Evolutionary conservation across 2,888 invertebrate genomes (phyloP), one percentile per base, ranked within the genome.

Genomic region (Nezara viridula): DNA sequence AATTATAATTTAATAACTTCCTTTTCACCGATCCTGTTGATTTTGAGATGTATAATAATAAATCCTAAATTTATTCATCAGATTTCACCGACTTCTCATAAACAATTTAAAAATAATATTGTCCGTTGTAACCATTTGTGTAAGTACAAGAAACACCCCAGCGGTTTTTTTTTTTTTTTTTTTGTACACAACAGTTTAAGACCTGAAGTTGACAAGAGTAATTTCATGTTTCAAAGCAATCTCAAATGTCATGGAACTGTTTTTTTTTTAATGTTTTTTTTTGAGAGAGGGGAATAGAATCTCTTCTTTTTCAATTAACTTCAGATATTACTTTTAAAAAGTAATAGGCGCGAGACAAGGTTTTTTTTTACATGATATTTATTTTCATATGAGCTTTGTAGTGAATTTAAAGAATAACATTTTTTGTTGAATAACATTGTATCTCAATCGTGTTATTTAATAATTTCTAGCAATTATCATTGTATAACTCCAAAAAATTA

Each of bases 161-260:
- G 55, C 6, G 21, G n/a, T 55, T 55, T 55, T 55, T 55, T 27
- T 27, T 55, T 27, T 27, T 55, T 7, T 73, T 19, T 73, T 37
- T 73, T 73, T 37, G 6, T 21, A 37, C 21, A 73, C 32, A 73
- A 73, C 66, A 37, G 66, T 73, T 73, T 32, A 37, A 73, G 66
- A 73, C 66, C 66, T 73, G 66, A 37, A 73, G 66, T 73, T 37
- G 66, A 73, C 66, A 73, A 73, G 66, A 37, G 32, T 73, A 73
- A 73, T 73, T 73, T 73, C 66, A 73, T 73, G 32, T 73, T 73
- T 73, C 66, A 73, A 21, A 32, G 66, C 19, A 37, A 21, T 73
- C 37, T 73, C 27, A 60, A 60, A 60, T 14, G 12, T 14, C 27
- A 27, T 14, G 14, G 12, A 14, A 55, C 6, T 27, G 1, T 60